Evolutionary conservation across 92 coral and sea anemone species (phyloP).

Genomic region (Zoanthus gigantus): DNA sequence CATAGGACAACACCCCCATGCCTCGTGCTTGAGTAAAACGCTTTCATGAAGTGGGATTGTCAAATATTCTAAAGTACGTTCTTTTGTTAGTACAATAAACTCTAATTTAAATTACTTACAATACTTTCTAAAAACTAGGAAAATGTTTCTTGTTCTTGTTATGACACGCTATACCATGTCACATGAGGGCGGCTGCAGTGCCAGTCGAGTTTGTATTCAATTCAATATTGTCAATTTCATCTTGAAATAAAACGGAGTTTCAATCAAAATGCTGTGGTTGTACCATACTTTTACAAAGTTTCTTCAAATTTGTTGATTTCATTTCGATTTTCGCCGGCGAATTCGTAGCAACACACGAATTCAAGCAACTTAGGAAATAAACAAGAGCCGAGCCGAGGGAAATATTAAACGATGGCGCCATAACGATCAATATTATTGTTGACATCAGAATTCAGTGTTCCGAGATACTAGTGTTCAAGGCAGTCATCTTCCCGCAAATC

Average conservation of each 20-base stretch:
- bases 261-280: slow-evolving; percentile 37
- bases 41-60: neutral
- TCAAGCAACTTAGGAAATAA: slow-evolving; percentile 1
- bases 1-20: slow-evolving; percentile 12
- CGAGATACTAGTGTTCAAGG: neutral
- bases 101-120: neutral
- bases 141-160: slow-evolving; percentile 6
- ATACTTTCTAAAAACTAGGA: neutral
- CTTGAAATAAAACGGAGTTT: slow-evolving; percentile 18
- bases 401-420: neutral
- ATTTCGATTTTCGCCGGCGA: slow-evolving; percentile 76
- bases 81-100: neutral
- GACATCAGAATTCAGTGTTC: slow-evolving; percentile 25
- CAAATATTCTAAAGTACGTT: neutral
- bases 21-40: neutral
- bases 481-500: slow-evolving; percentile 79
- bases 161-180: neutral
- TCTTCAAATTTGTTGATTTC: slow-evolving; percentile 27
- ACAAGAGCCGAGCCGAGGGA: neutral
- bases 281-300: neutral
- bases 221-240: slow-evolving; percentile 29
- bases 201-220: neutral
- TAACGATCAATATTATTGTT: neutral
- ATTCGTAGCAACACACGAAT: slow-evolving; percentile 28
- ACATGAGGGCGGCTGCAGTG: neutral